phyloP scores from a whole-genome alignment of 2,797 vertebrate genomes.

The Chloroceryle inda region DNA sequence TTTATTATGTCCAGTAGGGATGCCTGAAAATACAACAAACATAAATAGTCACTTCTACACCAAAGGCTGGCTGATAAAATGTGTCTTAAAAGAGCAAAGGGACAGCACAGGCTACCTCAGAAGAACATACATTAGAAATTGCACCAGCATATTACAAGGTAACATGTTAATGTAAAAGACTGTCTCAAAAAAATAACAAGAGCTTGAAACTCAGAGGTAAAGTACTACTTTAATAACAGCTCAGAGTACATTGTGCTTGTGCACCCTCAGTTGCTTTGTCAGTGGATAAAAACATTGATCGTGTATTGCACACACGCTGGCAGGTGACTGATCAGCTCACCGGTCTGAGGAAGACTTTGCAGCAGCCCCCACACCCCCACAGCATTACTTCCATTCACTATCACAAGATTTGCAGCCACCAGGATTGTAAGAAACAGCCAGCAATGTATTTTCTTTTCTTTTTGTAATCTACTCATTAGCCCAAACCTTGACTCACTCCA shows the following conservation, averaged over 20 bases:
- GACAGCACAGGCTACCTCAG: background rate
- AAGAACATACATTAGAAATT: background rate
- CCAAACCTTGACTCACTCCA: background rate
- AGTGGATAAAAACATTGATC: background rate
- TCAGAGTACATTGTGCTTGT: background rate
- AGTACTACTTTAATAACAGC: slow-evolving; percentile 17
- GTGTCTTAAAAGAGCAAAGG: background rate
- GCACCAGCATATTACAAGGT: background rate
- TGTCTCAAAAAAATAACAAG: background rate
- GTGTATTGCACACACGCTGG: background rate
- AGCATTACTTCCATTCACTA: background rate
- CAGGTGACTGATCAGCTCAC: slow-evolving; percentile 1
- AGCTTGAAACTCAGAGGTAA: background rate
- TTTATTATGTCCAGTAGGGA: background rate
- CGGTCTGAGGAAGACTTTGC: background rate
- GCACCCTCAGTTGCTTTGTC: background rate
- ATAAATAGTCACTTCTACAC: background rate
- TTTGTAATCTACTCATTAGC: background rate
- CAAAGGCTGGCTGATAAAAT: background rate
- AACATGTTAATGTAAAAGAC: background rate
- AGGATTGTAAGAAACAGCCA: background rate
- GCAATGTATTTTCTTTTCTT: background rate
- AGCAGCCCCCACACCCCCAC: background rate
- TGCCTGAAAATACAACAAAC: background rate
- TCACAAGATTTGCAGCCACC: background rate